Evolutionary conservation across 2,797 vertebrate genomes (phyloP), one percentile per base, ranked within the genome.

Genomic region (Alosa sapidissima): DNA sequence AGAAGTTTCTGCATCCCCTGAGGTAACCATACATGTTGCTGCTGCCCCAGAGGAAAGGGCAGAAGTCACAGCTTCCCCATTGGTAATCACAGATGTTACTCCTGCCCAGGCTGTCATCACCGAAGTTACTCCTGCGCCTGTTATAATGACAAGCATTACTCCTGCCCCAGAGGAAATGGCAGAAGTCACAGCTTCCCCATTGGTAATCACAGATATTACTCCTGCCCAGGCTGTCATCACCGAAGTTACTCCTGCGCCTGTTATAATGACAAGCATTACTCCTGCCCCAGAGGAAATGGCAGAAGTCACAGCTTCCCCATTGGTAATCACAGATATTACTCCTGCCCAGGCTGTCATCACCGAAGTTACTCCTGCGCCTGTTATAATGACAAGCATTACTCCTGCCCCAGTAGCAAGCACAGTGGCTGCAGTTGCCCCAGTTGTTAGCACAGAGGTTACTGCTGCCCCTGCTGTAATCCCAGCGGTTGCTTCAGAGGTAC

Each of bases 401-500:
- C 28, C 28, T 28, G 28, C 33, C 3, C 0, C 36, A 68, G 10
- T 36, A 28, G n/a, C 16, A 28, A n/a, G 10, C 19, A 19, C 49
- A 11, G 19, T 36, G 41, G 33, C 33, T 21, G 21, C n/a, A 91
- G n/a, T 0, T 65, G 60, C 55, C 48, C 11, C 48, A 55, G 24
- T 60, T 49, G 45, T 83, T 58, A 75, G 9, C 45, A 10, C 81
- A 87, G 14, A 83, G 52, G 58, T 82, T 81, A n/a, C 58, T 51
- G 14, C 72, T 78, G 72, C 36, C 41, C 41, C 72, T 14, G 14
- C 41, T 24, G 58, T 24, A 24, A 62, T 62, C 6, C 8, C 58
- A 62, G n/a, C 7, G 4, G 72, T 16, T 36, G 65, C 33, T 41
- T 54, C 52, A 81, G 54, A 75, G 54, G 47, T 55, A 54, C 85